These are phyloP conservation scores for Sphyrna mokarran DNA, from an alignment of 2,113 vertebrate species.

Conservation along the genomic window DNA sequence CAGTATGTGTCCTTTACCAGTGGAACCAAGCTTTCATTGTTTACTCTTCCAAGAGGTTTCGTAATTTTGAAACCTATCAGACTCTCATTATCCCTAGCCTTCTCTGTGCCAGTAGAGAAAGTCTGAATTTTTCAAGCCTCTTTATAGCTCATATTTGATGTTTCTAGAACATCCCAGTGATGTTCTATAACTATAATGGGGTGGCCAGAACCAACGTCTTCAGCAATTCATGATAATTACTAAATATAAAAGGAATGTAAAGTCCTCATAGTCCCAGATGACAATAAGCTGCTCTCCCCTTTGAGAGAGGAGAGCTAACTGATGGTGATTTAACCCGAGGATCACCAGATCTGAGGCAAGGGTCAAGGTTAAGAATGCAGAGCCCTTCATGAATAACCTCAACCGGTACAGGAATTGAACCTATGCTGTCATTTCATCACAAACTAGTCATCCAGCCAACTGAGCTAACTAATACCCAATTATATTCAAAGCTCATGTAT, in stretches of 20 bases:
- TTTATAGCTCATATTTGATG: neutral
- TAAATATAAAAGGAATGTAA: too few species aligned
- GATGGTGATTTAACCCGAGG: too few species aligned
- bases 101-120: neutral
- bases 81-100: neutral
- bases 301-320: too few species aligned
- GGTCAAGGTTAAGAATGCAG: too few species aligned
- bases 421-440: too few species aligned
- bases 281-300: too few species aligned
- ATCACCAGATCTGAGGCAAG: too few species aligned
- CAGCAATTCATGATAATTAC: neutral
- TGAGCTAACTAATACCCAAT: neutral
- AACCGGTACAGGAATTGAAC: too few species aligned
- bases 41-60: neutral
- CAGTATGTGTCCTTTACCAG: neutral
- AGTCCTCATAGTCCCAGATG: too few species aligned
- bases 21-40: neutral
- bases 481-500: neutral
- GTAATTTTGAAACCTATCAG: constrained; percentile 12
- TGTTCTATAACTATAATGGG: neutral
- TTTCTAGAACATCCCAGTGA: neutral
- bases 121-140: neutral
- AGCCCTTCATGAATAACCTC: too few species aligned
- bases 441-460: too few species aligned
- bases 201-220: neutral